Base-by-base conservation (phyloP, 2,797 vertebrate genomes). In the Sebastolobus alascanus region DNA sequence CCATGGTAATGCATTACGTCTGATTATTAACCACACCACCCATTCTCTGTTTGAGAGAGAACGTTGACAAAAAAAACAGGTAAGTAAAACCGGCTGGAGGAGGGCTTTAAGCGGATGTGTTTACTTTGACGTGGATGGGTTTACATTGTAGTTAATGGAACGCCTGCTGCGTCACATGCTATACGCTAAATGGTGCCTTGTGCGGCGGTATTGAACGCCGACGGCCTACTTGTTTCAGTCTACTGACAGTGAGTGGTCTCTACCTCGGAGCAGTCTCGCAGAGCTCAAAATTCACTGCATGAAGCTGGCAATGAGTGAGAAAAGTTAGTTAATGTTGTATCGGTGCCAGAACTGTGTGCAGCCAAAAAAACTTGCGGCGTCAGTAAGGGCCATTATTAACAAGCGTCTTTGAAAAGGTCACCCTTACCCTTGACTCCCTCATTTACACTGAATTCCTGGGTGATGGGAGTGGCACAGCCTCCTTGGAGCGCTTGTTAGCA, bases 391-490 rank as follows among this genome's bases (percentile, higher is more conserved):
- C 73, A 29, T 79, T 82, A 81, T 50, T 73, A 79, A 73, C 73
- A 12, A 72, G 75, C 73, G 68, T 65, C 11, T 71, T 22, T 84
- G 74, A 82, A 88, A 90, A 89, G 87, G 86, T 92, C 87, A 85
- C 52, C 16, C 55, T 55, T 43, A n/a, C 74, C 83, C 80, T 80
- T 61, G 77, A 83, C 83, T 87, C 77, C 59, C 80, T 89, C 83
- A 75, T 87, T 87, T 87, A 27, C 27, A 1, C 55, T 0, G 76
- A 31, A 67, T 76, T 66, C 61, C 64, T 68, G 29, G 33, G 64
- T 20, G 82, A 73, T 66, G 5, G 75, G 52, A 69, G 73, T 22
- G 75, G 61, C 37, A 18, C 31, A 79, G 77, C 69, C 71, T 80
- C 70, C 50, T 84, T 8, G 40, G 65, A 88, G 84, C 7, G 18